Percentiles rank a stretch among this genome's conserved stretches.
Evolutionary conservation across 2,113 vertebrate species (phyloP).

Genomic region (Lethenteron reissneri): DNA sequence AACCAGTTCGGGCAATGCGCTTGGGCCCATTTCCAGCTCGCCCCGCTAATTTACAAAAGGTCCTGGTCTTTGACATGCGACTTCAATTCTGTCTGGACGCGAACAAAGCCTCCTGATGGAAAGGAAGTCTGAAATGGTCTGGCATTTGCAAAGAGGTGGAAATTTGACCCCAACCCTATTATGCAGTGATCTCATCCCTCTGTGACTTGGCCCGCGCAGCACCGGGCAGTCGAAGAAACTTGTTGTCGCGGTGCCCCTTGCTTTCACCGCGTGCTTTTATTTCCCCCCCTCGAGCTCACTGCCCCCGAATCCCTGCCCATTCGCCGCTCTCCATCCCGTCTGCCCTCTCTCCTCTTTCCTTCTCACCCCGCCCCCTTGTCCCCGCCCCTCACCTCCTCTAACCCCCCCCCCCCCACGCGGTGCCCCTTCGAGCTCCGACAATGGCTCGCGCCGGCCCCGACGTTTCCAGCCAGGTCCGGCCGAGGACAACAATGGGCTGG

Average conservation of each 20-base stretch:
- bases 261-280: neutral
- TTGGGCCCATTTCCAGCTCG: neutral
- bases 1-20: neutral
- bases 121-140: conserved; percentile 5
- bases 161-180: conserved; percentile 1
- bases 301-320: neutral
- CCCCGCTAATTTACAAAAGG: conserved; percentile 4
- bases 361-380: neutral
- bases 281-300: neutral
- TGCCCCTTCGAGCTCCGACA: neutral
- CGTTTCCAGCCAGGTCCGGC: no score
- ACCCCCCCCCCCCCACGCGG: neutral
- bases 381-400: neutral
- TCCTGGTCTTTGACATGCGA: neutral
- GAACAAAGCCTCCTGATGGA: conserved; percentile 4
- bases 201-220: neutral
- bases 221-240: conserved; percentile 1
- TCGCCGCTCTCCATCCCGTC: neutral
- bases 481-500: no score
- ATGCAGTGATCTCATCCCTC: conserved; percentile 4
- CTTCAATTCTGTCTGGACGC: conserved; percentile 3
- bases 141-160: conserved; percentile 2
- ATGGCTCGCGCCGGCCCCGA: neutral
- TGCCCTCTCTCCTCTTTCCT: neutral
- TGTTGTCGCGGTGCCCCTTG: no score